These are phyloP conservation scores for Andrena chrysosceles DNA, from an alignment of 2,888 invertebrate species.

Conservation along the genomic window DNA sequence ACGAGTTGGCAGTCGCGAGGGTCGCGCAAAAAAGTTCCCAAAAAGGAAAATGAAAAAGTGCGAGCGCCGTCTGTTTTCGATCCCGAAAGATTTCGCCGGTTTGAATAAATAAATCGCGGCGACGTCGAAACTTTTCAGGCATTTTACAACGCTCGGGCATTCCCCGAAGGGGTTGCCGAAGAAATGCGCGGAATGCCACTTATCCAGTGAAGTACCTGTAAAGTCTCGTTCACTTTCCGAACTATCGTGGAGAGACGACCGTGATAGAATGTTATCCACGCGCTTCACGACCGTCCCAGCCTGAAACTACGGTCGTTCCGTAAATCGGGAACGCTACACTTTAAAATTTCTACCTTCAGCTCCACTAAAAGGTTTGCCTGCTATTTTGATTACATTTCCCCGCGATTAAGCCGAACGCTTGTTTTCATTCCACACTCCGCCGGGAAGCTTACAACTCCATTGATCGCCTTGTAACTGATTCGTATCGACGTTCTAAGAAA, in stretches of 20 bases:
- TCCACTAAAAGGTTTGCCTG: background rate
- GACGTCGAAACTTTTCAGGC: conserved; percentile 76
- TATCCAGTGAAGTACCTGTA: conserved; percentile 79
- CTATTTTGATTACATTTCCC: conserved; percentile 13
- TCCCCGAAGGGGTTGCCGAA: conserved; percentile 59
- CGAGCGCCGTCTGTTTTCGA: conserved; percentile 41
- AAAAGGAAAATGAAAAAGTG: conserved; percentile 37
- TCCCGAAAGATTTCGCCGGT: conserved; percentile 57
- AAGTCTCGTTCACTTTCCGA: conserved; percentile 72
- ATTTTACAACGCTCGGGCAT: conserved; percentile 71
- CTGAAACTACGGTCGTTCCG: conserved; percentile 38
- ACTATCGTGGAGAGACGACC: conserved; percentile 45
- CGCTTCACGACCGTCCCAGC: conserved; percentile 42
- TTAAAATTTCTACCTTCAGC: background rate
- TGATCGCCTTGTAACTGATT: background rate
- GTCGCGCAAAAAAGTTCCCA: conserved; percentile 10
- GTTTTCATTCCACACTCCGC: background rate
- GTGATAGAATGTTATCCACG: conserved; percentile 57
- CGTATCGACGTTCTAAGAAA: no score
- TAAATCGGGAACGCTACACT: conserved; percentile 30
- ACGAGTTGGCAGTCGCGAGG: conserved; percentile 3
- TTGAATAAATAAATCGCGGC: conserved; percentile 74
- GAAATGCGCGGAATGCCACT: conserved; percentile 74
- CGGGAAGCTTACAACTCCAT: background rate
- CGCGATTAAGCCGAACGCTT: background rate